A percentile compares a stretch with the other conserved stretches of the same genome.
Conservation (phyloP, 23 tunicate species). For the Halocynthia roretzi region DNA sequence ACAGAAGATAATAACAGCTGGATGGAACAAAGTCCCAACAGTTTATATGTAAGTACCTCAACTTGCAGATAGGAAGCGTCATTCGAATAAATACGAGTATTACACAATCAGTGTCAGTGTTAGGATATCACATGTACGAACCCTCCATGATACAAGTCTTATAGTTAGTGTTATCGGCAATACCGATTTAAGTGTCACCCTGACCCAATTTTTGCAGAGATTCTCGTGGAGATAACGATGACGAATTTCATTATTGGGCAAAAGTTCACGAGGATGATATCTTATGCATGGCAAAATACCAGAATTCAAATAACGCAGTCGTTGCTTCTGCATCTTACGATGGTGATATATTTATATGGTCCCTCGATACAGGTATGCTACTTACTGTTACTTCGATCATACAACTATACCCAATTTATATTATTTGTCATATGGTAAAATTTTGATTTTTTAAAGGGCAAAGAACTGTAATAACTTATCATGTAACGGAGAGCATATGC, state of each 20-base stretch:
- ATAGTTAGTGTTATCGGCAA: conserved; percentile 1
- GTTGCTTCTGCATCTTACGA: conserved; percentile 86
- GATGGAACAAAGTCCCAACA: conserved; percentile 71
- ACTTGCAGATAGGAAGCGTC: neutral
- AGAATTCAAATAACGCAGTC: conserved; percentile 31
- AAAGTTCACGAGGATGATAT: conserved; percentile 80
- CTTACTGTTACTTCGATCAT: neutral
- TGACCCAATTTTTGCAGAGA: neutral
- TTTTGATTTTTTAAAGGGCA: no score
- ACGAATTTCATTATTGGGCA: conserved; percentile 31
- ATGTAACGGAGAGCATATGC: no score
- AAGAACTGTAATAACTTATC: no score
- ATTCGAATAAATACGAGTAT: neutral
- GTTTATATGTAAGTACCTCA: conserved; percentile 54
- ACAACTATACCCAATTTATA: no score
- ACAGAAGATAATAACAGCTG: conserved; percentile 59
- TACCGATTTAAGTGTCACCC: neutral
- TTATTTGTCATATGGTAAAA: no score
- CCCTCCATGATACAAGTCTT: neutral
- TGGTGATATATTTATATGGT: conserved; percentile 87
- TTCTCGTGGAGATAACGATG: conserved; percentile 11
- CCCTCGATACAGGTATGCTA: conserved; percentile 59
- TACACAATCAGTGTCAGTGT: neutral
- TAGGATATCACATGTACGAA: no score
- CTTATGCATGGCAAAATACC: conserved; percentile 46